Percentiles rank a stretch among this genome's conserved stretches.
Evolutionary conservation across 2,113 vertebrate genomes (phyloP).

Genomic region (Centropus unirufus): DNA sequence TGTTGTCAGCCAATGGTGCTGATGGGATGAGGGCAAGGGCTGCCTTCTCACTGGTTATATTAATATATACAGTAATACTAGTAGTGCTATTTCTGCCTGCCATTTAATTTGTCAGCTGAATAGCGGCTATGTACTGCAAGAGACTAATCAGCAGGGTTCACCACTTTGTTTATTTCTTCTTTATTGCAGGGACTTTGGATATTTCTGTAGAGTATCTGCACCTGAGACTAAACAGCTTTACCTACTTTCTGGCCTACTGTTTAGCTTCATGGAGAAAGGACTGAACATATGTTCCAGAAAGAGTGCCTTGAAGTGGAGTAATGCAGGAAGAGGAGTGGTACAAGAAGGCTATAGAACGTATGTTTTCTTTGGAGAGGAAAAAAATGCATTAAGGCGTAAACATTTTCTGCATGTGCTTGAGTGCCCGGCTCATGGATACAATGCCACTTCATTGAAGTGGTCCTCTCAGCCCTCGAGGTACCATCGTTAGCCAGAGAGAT

Average conservation of each 20-base stretch:
- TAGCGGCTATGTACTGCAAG: neutral
- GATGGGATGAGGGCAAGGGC: constrained; percentile 1
- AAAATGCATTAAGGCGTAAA: constrained; percentile 1
- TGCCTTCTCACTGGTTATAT: neutral
- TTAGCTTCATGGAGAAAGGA: neutral
- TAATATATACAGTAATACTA: neutral
- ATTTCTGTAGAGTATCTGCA: neutral
- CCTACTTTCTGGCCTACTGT: neutral
- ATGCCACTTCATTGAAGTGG: constrained; percentile 46
- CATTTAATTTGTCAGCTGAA: neutral
- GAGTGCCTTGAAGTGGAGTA: neutral
- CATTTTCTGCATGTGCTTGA: neutral
- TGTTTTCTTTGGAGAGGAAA: constrained; percentile 4
- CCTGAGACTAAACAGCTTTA: neutral
- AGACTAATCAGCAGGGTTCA: neutral
- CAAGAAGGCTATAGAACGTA: neutral
- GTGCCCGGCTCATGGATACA: neutral
- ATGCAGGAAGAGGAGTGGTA: neutral
- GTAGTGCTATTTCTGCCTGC: neutral
- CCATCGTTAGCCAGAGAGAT: neutral
- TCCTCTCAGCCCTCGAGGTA: constrained; percentile 21
- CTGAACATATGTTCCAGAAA: neutral
- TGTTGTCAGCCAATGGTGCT: neutral
- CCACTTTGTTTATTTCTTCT: neutral
- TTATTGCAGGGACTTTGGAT: neutral